Evolutionary conservation across 2,888 invertebrate species (phyloP).

Genomic region (Acleris emargana): DNA sequence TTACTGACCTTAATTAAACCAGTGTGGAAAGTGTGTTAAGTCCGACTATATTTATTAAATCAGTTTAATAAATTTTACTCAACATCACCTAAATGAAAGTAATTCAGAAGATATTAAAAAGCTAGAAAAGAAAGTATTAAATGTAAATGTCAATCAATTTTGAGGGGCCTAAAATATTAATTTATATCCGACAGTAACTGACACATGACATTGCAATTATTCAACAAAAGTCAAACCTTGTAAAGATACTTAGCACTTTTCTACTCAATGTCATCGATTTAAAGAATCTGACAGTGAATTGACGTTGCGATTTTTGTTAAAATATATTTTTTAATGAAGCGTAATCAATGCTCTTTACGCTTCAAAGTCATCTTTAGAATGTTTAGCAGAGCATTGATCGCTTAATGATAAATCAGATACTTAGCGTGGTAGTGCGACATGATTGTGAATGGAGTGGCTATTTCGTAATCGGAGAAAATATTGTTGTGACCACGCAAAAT

Average conservation of each 20-base stretch:
- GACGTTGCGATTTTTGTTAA: constrained; percentile 4
- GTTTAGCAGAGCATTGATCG: constrained; percentile 12
- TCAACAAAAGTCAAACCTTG: too few relatives aligned
- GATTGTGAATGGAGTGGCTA: constrained; percentile 1
- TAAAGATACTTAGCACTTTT: too few relatives aligned
- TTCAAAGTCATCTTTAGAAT: constrained; percentile 5
- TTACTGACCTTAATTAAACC: too few relatives aligned
- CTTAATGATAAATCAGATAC: constrained; percentile 16
- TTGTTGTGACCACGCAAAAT: not conserved
- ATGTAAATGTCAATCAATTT: not conserved
- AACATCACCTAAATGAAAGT: too few relatives aligned
- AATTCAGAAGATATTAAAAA: not conserved
- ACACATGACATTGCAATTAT: too few relatives aligned
- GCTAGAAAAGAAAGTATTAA: constrained; percentile 4
- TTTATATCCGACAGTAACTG: too few relatives aligned
- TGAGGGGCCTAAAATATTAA: too few relatives aligned
- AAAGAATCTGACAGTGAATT: not conserved
- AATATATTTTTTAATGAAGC: not conserved
- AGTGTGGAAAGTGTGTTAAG: too few relatives aligned
- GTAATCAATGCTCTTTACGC: not conserved
- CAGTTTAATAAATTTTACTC: too few relatives aligned
- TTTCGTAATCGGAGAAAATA: constrained; percentile 20
- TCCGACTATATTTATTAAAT: too few relatives aligned
- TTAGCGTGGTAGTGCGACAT: constrained; percentile 1
- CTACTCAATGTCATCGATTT: too few relatives aligned